These are phyloP conservation scores for Sesamia inferens DNA, from an alignment of 2,888 invertebrate genomes.

Conservation along the genomic window DNA sequence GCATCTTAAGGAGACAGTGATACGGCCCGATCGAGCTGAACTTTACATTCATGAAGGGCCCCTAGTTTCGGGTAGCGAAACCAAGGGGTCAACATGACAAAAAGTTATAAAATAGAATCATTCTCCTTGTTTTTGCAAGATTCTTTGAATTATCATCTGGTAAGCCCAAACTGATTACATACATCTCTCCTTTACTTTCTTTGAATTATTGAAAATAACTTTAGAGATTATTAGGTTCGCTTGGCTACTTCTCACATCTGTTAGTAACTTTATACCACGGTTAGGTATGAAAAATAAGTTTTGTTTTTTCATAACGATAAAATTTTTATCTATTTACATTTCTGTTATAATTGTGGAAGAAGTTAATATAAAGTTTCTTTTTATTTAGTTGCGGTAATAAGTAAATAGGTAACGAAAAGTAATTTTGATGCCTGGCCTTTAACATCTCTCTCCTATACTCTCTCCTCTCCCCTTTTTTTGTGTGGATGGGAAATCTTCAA, in stretches of 20 bases:
- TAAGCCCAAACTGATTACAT: not conserved
- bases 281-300: not conserved
- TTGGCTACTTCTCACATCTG: not conserved
- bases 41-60: too few relatives aligned
- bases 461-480: too few relatives aligned
- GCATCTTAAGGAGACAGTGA: too few relatives aligned
- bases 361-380: not conserved
- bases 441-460: too few relatives aligned
- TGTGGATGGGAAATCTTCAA: too few relatives aligned
- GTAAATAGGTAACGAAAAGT: slow-evolving; percentile 7
- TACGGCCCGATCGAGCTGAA: too few relatives aligned
- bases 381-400: not conserved
- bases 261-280: not conserved
- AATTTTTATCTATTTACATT: slow-evolving; percentile 1
- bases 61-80: too few relatives aligned
- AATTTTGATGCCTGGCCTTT: not conserved
- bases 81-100: too few relatives aligned
- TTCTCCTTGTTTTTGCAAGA: slow-evolving; percentile 4
- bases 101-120: not conserved
- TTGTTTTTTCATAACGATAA: not conserved
- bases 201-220: not conserved
- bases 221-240: not conserved
- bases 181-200: not conserved
- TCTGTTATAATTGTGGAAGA: not conserved
- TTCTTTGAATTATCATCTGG: slow-evolving; percentile 11